Conservation (phyloP, 2,888 invertebrate species). For the Ochropleura plecta region DNA sequence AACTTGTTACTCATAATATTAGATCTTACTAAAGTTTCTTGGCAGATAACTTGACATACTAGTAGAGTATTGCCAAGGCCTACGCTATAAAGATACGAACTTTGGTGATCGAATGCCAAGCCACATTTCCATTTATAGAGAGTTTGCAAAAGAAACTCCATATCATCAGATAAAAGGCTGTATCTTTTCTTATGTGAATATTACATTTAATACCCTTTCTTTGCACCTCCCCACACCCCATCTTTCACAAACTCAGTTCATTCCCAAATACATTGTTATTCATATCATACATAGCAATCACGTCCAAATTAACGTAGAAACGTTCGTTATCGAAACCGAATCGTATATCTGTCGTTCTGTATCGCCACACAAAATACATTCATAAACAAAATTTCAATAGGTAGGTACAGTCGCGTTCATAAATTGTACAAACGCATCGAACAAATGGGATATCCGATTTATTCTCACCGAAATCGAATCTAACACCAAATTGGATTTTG, state of each 20-base stretch:
- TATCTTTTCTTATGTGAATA: not conserved
- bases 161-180: not conserved
- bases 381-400: slow-evolving; percentile 79
- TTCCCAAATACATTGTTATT: slow-evolving; percentile 46
- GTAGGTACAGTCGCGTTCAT: slow-evolving; percentile 71
- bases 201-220: not conserved
- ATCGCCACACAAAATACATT: slow-evolving; percentile 61
- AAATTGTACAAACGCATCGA: slow-evolving; percentile 78
- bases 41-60: not conserved
- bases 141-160: not conserved
- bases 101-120: slow-evolving; percentile 33
- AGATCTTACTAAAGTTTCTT: slow-evolving; percentile 6
- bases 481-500: slow-evolving; percentile 87
- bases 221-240: slow-evolving; percentile 1
- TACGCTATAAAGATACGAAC: slow-evolving; percentile 12
- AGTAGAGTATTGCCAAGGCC: slow-evolving; percentile 1
- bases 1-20: slow-evolving; percentile 15
- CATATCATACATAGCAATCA: slow-evolving; percentile 42
- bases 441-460: slow-evolving; percentile 83
- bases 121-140: slow-evolving; percentile 32
- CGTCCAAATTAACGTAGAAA: slow-evolving; percentile 48
- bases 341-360: slow-evolving; percentile 41
- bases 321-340: slow-evolving; percentile 53
- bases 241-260: slow-evolving; percentile 2
- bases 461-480: slow-evolving; percentile 83